Percentiles rank a stretch among this genome's conserved stretches.
phyloP scores from a whole-genome alignment of 1,140 invertebrate genomes.

The Dermatophagoides farinae region DNA sequence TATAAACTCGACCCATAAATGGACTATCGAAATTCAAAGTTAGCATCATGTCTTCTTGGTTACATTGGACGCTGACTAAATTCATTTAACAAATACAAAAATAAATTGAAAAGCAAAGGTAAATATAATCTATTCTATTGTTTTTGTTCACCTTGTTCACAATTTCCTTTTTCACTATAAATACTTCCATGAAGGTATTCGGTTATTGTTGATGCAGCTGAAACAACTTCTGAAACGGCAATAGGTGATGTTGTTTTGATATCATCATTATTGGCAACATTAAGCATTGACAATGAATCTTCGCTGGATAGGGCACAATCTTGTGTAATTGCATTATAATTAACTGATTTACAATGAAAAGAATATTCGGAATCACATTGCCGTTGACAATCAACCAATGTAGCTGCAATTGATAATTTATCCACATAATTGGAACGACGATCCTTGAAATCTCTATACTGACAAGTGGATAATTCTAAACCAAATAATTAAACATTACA shows the following conservation, averaged over 20 bases:
- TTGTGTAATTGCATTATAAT: constrained; percentile 23
- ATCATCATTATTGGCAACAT: constrained; percentile 11
- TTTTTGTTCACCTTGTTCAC: constrained; percentile 28
- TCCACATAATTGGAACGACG: constrained; percentile 29
- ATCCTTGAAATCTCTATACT: constrained; percentile 29
- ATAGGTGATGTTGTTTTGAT: neutral
- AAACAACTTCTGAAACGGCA: too few species aligned
- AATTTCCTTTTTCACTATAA: constrained; percentile 30
- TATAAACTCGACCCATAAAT: constrained; percentile 32
- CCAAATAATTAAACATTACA: neutral
- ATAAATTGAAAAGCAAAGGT: neutral
- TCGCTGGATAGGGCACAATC: constrained; percentile 32
- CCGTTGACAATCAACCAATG: constrained; percentile 27
- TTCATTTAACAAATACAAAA: neutral
- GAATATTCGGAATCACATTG: constrained; percentile 29
- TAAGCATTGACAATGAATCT: constrained; percentile 24
- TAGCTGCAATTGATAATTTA: constrained; percentile 19
- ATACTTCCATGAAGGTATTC: constrained; percentile 23
- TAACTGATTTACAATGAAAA: constrained; percentile 28
- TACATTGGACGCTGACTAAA: constrained; percentile 33
- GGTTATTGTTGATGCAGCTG: constrained; percentile 21
- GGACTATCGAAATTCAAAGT: constrained; percentile 30
- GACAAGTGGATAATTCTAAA: constrained; percentile 30
- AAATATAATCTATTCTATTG: neutral
- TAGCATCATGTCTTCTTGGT: constrained; percentile 32